Evolutionary conservation across 2,888 invertebrate species (phyloP).

Genomic region (Alloscopus bannaensis): DNA sequence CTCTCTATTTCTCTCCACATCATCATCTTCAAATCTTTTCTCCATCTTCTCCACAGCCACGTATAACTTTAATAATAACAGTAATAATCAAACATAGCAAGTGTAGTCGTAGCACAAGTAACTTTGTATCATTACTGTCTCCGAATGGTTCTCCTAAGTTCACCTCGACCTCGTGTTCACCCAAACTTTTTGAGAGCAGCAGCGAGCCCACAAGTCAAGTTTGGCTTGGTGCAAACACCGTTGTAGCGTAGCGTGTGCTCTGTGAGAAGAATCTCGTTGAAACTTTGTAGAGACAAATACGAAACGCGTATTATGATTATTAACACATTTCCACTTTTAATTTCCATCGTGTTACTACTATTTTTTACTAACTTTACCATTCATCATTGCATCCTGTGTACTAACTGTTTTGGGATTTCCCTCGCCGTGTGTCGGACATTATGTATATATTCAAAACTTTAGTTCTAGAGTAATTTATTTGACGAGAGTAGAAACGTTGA

Average conservation of each 20-base stretch:
- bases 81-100: neutral
- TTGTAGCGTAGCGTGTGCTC: slow-evolving; percentile 7
- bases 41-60: too few relatives aligned
- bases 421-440: neutral
- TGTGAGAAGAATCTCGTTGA: neutral
- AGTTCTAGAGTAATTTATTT: neutral
- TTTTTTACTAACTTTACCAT: neutral
- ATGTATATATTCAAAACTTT: neutral
- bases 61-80: neutral
- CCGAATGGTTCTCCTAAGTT: neutral
- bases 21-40: neutral
- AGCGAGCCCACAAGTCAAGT: neutral
- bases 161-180: slow-evolving; percentile 16
- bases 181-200: neutral
- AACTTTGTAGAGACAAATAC: neutral
- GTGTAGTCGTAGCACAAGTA: neutral
- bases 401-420: neutral
- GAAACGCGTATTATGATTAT: neutral
- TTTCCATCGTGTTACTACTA: neutral
- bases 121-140: too few relatives aligned
- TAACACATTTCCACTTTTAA: neutral
- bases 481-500: neutral
- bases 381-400: neutral
- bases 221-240: too few relatives aligned
- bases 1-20: slow-evolving; percentile 12